Base-by-base conservation (phyloP, 2,797 vertebrate species). In the Toxotes lorentzi region DNA sequence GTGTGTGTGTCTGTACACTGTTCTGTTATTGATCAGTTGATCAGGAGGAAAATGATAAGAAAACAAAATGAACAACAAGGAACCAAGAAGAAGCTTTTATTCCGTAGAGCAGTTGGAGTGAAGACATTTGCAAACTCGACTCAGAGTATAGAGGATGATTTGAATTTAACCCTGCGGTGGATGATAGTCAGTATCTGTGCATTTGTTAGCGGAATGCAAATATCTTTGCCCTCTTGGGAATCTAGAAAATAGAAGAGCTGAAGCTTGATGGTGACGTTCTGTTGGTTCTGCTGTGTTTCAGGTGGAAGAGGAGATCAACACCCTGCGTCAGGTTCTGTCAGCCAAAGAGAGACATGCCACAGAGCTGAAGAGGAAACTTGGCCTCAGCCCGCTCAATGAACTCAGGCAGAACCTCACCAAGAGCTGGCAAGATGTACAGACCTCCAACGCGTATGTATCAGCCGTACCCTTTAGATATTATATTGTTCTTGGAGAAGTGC, bases 281-380 rank as follows among this genome's bases (percentile, higher is more conserved):
- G 56, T 8, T n/a, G 14, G 2, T 8, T 54, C 3, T 51, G 73
- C 16, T 63, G 48, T 72, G 72, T 76, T 77, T 16, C 78, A 99
- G 98, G 98, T 99, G 76, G 98, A 99, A 89, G 98, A 99, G 88
- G 98, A 99, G 88, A 98, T 99, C 64, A 92, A 93, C 79, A 99
- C 98, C 7, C 92, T 99, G 76, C 96, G 97, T 21, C 98, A 99
- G 92, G 98, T 99, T 12, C 88, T 99, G 86, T 96, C 96, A 2
- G 98, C 98, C 84, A 99, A 99, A 93, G 98, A 99, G 93, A 94
- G 95, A 72, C 97, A 98, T 72, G 95, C 97, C 1, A 65, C 94
- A 0, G 98, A 99, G 88, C 95, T 99, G 88, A 98, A 97, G 92
- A 96, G 97, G 88, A 99, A 97, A 61, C 95, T 99, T 1, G 98